A percentile compares a stretch with the other conserved stretches of the same genome.
These are phyloP conservation scores for Drosophila melanica DNA, from an alignment of 1,140 invertebrate genomes.

Conservation along the genomic window DNA sequence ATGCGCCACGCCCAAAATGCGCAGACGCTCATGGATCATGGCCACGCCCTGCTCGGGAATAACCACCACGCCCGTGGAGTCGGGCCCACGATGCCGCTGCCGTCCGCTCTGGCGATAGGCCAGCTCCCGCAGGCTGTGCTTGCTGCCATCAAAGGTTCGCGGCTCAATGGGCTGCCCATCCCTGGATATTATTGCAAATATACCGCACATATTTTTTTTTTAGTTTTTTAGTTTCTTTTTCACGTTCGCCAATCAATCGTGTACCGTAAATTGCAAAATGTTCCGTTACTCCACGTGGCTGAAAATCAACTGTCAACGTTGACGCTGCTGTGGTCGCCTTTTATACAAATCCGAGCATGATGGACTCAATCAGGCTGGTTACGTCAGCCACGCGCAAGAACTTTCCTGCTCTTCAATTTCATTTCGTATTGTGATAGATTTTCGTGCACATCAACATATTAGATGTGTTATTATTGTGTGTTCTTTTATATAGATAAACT, in stretches of 20 bases:
- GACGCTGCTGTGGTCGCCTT: background rate
- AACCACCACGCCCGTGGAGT: conserved; percentile 75
- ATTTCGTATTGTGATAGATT: no score
- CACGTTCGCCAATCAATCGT: background rate
- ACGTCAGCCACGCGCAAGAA: no score
- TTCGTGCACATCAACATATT: no score
- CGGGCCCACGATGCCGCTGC: conserved; percentile 82
- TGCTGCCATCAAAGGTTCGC: conserved; percentile 43
- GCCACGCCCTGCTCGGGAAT: conserved; percentile 71
- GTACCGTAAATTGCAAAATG: background rate
- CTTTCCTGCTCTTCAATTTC: no score
- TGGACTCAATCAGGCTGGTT: background rate
- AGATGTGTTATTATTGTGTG: no score
- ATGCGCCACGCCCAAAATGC: conserved; percentile 66
- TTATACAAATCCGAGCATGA: conserved; percentile 16
- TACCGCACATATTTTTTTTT: conserved; percentile 71
- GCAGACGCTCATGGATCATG: conserved; percentile 77
- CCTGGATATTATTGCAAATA: conserved; percentile 81
- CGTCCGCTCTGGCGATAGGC: conserved; percentile 78
- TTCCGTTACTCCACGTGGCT: conserved; percentile 8
- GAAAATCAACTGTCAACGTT: conserved; percentile 18
- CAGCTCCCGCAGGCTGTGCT: conserved; percentile 71
- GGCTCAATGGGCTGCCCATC: conserved; percentile 53
- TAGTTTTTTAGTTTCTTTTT: background rate
- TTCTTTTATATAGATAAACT: no score